These are phyloP conservation scores for Smutsia gigantea DNA, from an alignment of 2,797 vertebrate genomes.

Conservation along the genomic window DNA sequence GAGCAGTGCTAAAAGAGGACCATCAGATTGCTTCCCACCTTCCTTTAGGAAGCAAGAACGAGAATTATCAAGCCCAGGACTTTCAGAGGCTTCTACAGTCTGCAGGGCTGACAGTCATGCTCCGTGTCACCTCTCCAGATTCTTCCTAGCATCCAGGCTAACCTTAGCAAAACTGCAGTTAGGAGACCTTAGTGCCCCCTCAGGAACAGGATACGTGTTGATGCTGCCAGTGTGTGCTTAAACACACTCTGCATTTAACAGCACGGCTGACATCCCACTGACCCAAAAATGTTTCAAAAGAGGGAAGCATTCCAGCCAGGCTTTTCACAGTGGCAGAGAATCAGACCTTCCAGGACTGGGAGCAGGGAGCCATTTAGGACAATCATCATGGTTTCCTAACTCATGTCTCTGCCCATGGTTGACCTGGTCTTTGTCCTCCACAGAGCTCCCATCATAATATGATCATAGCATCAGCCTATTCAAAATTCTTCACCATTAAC, in stretches of 20 bases:
- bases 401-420: not conserved
- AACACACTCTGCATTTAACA: conserved; percentile 13
- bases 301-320: not conserved
- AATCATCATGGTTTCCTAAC: not conserved
- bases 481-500: not conserved
- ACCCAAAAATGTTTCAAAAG: not conserved
- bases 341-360: not conserved
- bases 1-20: not conserved
- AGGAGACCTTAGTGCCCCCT: not conserved
- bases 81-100: not conserved
- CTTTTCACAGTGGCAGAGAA: conserved; percentile 8
- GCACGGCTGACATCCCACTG: not conserved
- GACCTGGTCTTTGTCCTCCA: not conserved
- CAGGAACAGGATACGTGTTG: not conserved
- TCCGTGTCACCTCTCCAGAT: not conserved
- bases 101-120: not conserved
- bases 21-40: not conserved
- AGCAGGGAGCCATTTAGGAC: not conserved
- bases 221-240: not conserved
- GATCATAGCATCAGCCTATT: not conserved
- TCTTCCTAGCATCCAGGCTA: not conserved
- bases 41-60: not conserved
- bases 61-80: not conserved
- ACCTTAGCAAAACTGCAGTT: not conserved
- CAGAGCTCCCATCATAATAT: not conserved